phyloP scores from a whole-genome alignment of 2,113 vertebrate species.

The Dasyornis broadbenti region DNA sequence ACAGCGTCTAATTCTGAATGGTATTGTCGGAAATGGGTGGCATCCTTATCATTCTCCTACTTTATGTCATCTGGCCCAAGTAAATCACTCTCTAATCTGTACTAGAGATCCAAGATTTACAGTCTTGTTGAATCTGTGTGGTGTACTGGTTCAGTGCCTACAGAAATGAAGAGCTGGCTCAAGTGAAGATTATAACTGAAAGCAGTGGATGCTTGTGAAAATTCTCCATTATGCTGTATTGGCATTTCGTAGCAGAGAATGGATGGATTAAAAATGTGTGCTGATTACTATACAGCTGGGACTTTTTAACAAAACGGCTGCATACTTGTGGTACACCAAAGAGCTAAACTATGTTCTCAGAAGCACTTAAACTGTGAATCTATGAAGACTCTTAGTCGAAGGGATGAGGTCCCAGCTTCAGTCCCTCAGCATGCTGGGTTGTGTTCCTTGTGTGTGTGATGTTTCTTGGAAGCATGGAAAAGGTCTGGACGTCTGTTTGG shows the following conservation, averaged over 20 bases:
- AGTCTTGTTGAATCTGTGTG: background rate
- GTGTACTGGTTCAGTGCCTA: background rate
- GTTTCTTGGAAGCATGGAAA: background rate
- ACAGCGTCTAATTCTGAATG: background rate
- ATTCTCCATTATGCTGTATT: background rate
- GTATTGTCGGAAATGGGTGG: background rate
- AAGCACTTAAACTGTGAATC: constrained; percentile 19
- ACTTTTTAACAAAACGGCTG: constrained; percentile 51
- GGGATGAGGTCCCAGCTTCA: background rate
- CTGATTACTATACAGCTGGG: constrained; percentile 51
- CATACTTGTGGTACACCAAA: constrained; percentile 33
- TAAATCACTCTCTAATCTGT: background rate
- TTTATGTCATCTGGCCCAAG: background rate
- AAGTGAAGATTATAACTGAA: background rate
- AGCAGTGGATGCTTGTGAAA: background rate
- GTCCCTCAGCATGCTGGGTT: background rate
- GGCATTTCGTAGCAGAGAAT: background rate
- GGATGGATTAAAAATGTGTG: constrained; percentile 35
- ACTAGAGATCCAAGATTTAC: background rate
- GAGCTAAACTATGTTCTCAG: constrained; percentile 38
- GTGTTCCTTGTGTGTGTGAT: background rate
- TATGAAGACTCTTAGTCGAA: background rate
- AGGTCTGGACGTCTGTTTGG: background rate
- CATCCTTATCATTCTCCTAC: background rate
- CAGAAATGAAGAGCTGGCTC: background rate